Conservation (phyloP, 1,140 invertebrate genomes). For the Cydia amplana region DNA sequence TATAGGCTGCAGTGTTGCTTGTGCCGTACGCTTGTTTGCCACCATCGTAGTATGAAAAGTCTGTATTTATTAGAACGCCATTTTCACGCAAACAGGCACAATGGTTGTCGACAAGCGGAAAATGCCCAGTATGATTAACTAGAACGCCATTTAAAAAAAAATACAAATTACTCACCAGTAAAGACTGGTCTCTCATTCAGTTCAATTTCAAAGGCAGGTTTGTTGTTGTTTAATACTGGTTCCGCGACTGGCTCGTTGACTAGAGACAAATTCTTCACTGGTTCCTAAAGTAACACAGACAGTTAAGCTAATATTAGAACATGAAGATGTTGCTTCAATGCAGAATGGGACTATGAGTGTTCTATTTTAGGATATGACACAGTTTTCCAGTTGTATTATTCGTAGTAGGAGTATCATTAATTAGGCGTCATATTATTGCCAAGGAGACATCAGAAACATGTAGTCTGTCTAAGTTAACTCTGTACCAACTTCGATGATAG, state of each 20-base stretch:
- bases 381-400: neutral
- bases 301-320: constrained; percentile 21
- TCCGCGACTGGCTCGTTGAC: constrained; percentile 45
- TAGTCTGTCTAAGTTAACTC: neutral
- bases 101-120: too few species aligned
- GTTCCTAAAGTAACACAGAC: constrained; percentile 42
- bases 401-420: neutral
- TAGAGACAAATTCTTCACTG: constrained; percentile 53
- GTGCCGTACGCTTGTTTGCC: too few species aligned
- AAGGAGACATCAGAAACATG: neutral
- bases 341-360: neutral
- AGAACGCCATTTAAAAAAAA: neutral
- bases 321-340: neutral
- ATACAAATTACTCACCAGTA: constrained; percentile 48
- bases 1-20: too few species aligned
- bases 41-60: too few species aligned
- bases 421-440: neutral
- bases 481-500: too few species aligned
- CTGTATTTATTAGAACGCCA: too few species aligned
- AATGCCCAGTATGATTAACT: too few species aligned
- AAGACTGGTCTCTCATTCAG: constrained; percentile 55
- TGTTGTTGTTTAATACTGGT: constrained; percentile 43
- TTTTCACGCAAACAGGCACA: too few species aligned
- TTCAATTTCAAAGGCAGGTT: constrained; percentile 47
- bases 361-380: neutral